phyloP scores from a whole-genome alignment of 2,797 vertebrate species.

The Triplophysa yarkandensis region DNA sequence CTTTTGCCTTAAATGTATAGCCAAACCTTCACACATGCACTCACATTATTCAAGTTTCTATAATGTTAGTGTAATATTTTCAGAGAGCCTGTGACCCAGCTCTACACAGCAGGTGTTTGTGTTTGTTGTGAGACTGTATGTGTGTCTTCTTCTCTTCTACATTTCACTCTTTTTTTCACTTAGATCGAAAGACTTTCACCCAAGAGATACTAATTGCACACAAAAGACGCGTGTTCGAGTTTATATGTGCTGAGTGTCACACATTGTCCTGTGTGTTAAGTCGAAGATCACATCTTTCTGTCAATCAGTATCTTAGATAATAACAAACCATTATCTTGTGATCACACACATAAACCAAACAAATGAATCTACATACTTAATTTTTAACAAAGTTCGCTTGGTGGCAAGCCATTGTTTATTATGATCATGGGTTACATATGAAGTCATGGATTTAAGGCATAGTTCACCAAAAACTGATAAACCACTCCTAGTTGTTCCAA shows the following conservation, averaged over 20 bases:
- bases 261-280: slow-evolving; percentile 23
- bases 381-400: neutral
- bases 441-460: no score
- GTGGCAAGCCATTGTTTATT: neutral
- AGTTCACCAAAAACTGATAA: no score
- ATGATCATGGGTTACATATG: no score
- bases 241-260: slow-evolving; percentile 26
- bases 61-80: slow-evolving; percentile 19
- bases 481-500: no score
- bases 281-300: slow-evolving; percentile 47
- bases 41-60: neutral
- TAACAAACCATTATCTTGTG: slow-evolving; percentile 49
- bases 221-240: slow-evolving; percentile 18
- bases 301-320: slow-evolving; percentile 51
- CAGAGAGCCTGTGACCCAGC: slow-evolving; percentile 21
- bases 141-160: slow-evolving; percentile 26
- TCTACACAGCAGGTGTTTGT: slow-evolving; percentile 19
- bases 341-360: neutral
- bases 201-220: slow-evolving; percentile 36
- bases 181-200: slow-evolving; percentile 8
- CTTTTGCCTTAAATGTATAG: neutral
- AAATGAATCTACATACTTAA: neutral
- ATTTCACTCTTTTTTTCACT: slow-evolving; percentile 27
- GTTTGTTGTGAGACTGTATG: slow-evolving; percentile 31
- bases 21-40: neutral